These are phyloP conservation scores for Sebastes wilsoni DNA, from an alignment of 2,797 vertebrate genomes.

Conservation along the genomic window DNA sequence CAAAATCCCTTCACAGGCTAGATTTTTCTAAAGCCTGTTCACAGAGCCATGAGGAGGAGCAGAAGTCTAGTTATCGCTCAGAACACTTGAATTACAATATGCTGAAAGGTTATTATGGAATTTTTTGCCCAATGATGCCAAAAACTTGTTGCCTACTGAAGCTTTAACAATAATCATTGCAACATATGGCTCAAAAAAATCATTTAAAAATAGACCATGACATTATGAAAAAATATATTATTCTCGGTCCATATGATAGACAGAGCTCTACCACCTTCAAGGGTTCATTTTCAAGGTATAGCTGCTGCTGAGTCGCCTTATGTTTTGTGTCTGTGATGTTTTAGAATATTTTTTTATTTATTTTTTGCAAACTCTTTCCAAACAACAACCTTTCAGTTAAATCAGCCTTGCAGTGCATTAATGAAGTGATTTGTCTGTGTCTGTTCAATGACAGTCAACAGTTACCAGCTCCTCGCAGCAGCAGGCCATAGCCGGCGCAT, in stretches of 20 bases:
- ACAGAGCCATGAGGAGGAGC: too few species aligned
- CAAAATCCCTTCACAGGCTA: too few species aligned
- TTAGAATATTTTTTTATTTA: too few species aligned
- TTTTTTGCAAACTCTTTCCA: not conserved
- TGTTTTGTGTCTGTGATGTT: not conserved
- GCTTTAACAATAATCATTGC: not conserved
- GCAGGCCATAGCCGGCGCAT: constrained; percentile 40
- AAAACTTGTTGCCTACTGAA: too few species aligned
- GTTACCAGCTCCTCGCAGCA: constrained; percentile 27
- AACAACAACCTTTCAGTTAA: not conserved
- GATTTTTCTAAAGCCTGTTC: too few species aligned
- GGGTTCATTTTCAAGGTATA: not conserved
- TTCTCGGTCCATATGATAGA: not conserved
- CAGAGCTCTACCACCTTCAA: not conserved
- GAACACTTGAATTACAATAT: too few species aligned
- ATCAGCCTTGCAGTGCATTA: not conserved
- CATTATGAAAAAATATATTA: not conserved
- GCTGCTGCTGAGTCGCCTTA: not conserved
- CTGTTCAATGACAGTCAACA: constrained; percentile 44
- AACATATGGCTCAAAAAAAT: not conserved
- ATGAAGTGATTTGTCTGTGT: not conserved
- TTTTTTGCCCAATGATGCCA: too few species aligned
- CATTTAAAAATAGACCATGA: not conserved
- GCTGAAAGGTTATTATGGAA: too few species aligned
- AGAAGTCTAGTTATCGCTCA: too few species aligned